phyloP scores from a whole-genome alignment of 92 coral and sea anemone genomes.

The Epizoanthus scotinus region DNA sequence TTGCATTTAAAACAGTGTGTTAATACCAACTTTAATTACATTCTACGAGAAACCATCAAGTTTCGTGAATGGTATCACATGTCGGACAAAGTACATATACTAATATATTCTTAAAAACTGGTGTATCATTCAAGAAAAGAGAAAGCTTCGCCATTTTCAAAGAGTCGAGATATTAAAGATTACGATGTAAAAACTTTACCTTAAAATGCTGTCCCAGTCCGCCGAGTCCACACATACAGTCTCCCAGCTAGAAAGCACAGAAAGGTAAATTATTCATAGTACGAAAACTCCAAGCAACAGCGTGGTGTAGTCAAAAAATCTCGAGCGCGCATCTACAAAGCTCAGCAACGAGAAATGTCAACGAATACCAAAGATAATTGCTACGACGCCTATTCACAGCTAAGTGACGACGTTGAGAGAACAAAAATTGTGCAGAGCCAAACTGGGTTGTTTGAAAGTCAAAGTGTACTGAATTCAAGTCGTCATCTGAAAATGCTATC shows the following conservation, averaged over 20 bases:
- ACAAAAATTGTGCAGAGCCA: not conserved
- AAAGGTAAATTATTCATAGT: slow-evolving; percentile 29
- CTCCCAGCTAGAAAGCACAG: slow-evolving; percentile 74
- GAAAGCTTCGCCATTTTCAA: too few relatives aligned
- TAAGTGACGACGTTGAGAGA: not conserved
- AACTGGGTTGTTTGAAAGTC: not conserved
- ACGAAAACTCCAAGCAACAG: slow-evolving; percentile 26
- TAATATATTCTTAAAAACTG: not conserved
- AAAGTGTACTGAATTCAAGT: not conserved
- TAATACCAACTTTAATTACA: slow-evolving; percentile 16
- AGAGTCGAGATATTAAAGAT: not conserved
- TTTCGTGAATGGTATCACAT: not conserved
- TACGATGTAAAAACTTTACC: slow-evolving; percentile 48
- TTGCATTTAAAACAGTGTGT: not conserved
- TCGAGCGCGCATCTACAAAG: not conserved
- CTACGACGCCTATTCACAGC: not conserved
- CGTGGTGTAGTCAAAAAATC: slow-evolving; percentile 28
- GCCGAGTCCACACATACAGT: slow-evolving; percentile 69
- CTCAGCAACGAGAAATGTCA: not conserved
- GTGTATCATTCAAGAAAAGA: too few relatives aligned
- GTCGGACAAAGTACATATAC: not conserved
- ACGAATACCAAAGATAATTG: not conserved
- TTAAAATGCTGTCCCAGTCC: slow-evolving; percentile 82
- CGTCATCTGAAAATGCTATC: not conserved
- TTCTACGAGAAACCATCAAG: not conserved